Base-by-base conservation (phyloP, 2,888 invertebrate species). In the Macrosiphum euphorbiae region DNA sequence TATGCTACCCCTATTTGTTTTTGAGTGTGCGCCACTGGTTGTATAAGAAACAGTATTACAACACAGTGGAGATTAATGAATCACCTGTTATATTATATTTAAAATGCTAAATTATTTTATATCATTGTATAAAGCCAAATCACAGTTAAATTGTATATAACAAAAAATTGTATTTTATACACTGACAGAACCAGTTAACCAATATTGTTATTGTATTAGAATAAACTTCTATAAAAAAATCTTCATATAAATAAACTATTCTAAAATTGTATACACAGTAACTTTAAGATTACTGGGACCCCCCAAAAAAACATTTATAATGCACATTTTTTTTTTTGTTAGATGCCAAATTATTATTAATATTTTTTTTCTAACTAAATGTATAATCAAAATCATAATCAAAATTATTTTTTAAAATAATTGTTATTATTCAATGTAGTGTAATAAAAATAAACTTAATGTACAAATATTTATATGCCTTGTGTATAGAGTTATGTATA, bases 321-420 rank as follows among this genome's bases (percentile, higher is more conserved):
- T 28, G 13, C n/a, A 86, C 28, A n/a, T 24, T 58, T 47, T 47
- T 44, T 58, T 55, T 47, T 85, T 91, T 61, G 10, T 41, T 61
- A 50, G n/a, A 92, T 87, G 87, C 86, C 92, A 87, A 92, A 92
- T 50, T 55, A 86, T 86, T 84, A 35, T 41, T 55, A 24, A 44
- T 90, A n/a, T 61, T 61, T 35, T 52, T 85, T 90, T 35, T 16
- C 20, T 67, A 7, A 44, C 13, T 58, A 86, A 35, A 88, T 88
- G 28, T 88, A 92, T 78, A 92, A 92, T 92, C 92, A 92, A 92
- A 92, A 92, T 41, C 28, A 41, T 41, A 92, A 92, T 92, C 92
- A 92, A 92, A 92, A 92, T 28, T 88, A 50, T 35, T 88, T 92
- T 50, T 47, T 11, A 47, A 26, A 44, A n/a, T 44, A 35, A 90